Conservation (phyloP, 2,113 vertebrate species). For the Uria aalge region DNA sequence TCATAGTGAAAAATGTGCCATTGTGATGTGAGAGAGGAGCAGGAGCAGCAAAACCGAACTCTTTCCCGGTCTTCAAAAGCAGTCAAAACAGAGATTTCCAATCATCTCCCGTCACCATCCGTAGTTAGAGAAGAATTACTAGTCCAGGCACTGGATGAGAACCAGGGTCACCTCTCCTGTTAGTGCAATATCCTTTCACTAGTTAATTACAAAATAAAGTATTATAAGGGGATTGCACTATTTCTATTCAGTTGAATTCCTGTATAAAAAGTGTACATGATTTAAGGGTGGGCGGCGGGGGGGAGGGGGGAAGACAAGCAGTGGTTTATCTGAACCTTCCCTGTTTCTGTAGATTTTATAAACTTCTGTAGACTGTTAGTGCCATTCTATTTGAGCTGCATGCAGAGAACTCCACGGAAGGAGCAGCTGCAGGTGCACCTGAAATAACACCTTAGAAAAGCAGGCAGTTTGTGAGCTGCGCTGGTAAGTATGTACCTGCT, state of each 20-base stretch:
- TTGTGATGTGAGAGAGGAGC: not conserved
- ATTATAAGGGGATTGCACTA: not conserved
- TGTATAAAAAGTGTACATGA: not conserved
- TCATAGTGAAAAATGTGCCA: not conserved
- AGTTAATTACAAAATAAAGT: not conserved
- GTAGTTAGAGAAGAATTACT: not conserved
- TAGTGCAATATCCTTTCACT: not conserved
- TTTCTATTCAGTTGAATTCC: not conserved
- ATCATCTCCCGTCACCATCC: not conserved
- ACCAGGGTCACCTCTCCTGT: not conserved
- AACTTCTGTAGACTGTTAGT: not conserved
- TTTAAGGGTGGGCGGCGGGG: not conserved
- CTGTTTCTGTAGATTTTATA: not conserved
- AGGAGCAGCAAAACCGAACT: not conserved
- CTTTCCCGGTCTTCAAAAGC: not conserved
- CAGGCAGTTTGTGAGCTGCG: not conserved
- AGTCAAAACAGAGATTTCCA: not conserved
- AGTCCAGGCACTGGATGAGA: not conserved
- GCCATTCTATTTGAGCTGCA: not conserved
- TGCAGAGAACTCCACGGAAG: not conserved
- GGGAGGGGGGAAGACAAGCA: rapidly evolving
- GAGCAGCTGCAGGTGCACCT: not conserved
- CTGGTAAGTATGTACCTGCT: not conserved
- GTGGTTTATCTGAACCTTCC: not conserved
- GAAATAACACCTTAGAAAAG: not conserved